Conservation (phyloP, 2,113 vertebrate genomes). For the Marmota flaviventris region DNA sequence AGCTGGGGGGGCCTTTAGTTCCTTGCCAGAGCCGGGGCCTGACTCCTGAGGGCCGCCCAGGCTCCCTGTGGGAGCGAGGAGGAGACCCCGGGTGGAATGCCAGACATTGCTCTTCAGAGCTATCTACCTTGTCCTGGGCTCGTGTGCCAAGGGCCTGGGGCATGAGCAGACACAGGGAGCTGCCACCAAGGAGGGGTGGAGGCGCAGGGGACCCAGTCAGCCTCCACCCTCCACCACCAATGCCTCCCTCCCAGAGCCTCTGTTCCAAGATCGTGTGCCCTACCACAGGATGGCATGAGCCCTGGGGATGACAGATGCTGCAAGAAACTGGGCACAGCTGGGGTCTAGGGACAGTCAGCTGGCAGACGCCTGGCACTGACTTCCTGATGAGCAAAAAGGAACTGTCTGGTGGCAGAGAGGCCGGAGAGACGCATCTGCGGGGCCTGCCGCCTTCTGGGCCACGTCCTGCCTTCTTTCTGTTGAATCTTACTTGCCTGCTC, state of each 20-base stretch:
- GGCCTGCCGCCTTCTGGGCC: neutral
- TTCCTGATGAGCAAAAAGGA: conserved; percentile 22
- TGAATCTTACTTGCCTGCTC: neutral
- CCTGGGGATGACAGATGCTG: neutral
- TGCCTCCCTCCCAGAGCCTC: neutral
- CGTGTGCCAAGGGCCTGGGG: neutral
- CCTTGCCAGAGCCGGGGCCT: neutral
- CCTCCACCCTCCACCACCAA: accelerated
- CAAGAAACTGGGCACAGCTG: neutral
- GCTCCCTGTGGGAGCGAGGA: neutral
- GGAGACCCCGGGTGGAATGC: neutral
- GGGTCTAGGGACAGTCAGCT: neutral
- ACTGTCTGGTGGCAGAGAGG: conserved; percentile 19
- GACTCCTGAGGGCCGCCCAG: neutral
- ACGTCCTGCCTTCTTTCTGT: neutral
- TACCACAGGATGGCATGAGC: neutral
- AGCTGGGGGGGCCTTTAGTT: neutral
- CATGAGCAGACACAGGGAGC: neutral
- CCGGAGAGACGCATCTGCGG: accelerated
- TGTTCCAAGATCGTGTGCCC: accelerated
- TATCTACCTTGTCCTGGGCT: neutral
- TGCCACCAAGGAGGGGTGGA: neutral
- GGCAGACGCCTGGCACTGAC: neutral
- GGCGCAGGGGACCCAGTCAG: neutral
- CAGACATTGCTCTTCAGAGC: neutral